phyloP scores from a whole-genome alignment of 2,113 vertebrate species.

The Picathartes gymnocephalus region DNA sequence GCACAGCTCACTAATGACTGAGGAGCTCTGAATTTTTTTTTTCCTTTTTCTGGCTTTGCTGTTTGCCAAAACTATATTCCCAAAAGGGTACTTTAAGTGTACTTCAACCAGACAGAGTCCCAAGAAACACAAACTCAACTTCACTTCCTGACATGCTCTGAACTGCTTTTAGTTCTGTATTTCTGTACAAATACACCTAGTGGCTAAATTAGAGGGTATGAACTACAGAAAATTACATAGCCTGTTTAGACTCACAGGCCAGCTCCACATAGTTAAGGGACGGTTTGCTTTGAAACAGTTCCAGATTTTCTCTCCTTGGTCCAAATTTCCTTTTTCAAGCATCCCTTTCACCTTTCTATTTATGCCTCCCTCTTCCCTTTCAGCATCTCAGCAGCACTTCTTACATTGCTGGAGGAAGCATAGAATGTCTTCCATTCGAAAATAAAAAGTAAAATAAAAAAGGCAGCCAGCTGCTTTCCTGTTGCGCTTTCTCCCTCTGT shows the following conservation, averaged over 20 bases:
- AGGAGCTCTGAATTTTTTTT: background rate
- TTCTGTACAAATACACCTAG: constrained; percentile 33
- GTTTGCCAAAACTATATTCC: background rate
- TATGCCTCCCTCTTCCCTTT: background rate
- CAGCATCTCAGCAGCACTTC: background rate
- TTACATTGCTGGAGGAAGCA: background rate
- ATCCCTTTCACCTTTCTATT: background rate
- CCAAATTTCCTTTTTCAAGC: background rate
- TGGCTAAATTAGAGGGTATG: background rate
- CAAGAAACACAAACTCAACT: background rate
- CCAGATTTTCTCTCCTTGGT: background rate
- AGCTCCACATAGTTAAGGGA: background rate
- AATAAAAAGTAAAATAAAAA: background rate
- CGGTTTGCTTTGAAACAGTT: constrained; percentile 23
- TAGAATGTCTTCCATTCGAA: background rate
- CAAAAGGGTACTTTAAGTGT: constrained; percentile 9
- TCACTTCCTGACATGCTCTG: constrained; percentile 8
- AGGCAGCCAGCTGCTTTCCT: background rate
- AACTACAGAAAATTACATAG: constrained; percentile 51
- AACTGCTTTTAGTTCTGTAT: background rate
- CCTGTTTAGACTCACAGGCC: background rate
- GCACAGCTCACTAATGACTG: background rate
- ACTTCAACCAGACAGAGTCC: background rate
- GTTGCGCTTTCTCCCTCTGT: background rate
- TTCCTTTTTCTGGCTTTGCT: background rate